Base-by-base conservation (phyloP, 2,113 vertebrate genomes). In the Ginglymostoma cirratum region DNA sequence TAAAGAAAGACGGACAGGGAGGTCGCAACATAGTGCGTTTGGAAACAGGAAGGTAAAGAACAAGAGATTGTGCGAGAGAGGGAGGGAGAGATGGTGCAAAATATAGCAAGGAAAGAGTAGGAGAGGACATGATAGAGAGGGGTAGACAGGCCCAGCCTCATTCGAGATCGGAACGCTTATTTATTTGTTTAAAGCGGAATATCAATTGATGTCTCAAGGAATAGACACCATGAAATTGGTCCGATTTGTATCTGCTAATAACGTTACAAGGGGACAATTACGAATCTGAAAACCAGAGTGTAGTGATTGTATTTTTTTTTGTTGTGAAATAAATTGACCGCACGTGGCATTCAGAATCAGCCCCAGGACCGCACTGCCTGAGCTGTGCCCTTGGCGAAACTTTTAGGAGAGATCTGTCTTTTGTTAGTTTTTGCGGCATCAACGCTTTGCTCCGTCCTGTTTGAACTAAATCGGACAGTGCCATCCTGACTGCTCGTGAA, bases 131-230 rank as follows among this genome's bases (percentile, higher is more conserved):
- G 12, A 66, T 8, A 96, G 96, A 85, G 96, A 96, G 96, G 96
- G 96, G 69, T 70, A 72, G 96, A 96, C 96, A 96, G 96, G 96
- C 96, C 96, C 96, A 96, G 96, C 96, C 96, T 95, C 95, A 96
- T 97, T 97, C 97, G 96, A 15, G 52, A 45, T 97, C 97, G 97
- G 97, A 97, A 97, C 97, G 96, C 87, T 27, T 96, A 12, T 76
- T 12, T 61, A 10, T 12, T 61, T 97, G 95, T 34, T 95, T 92
- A 96, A 96, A 96, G 96, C 96, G 70, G 96, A 96, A 97, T 70
- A 45, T 97, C 97, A 97, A 96, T 97, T 96, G 45, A 96, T 96
- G 96, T 96, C 96, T 96, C 90, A 96, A 67, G 52, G 93, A 96
- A 52, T 96, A 61, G 67, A 96, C 94, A 78, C 34, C 24, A 96